Evolutionary conservation across 2,113 vertebrate species (phyloP).

Genomic region (Felis catus): DNA sequence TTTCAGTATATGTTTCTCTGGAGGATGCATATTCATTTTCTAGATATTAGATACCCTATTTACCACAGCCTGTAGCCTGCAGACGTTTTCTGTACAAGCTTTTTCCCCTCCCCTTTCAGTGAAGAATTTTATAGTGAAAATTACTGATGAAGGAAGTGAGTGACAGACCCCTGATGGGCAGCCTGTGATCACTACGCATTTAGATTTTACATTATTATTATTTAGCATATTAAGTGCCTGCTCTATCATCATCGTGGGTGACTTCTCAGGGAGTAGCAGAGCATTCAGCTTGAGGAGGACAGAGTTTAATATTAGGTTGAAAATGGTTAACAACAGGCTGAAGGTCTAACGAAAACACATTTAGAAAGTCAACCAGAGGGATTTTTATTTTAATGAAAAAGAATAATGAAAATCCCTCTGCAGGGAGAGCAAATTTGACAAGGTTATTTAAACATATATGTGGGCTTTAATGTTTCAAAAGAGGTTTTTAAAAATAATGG

Average conservation of each 20-base stretch:
- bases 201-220: slow-evolving; percentile 71
- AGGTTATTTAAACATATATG: slow-evolving; percentile 75
- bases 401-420: slow-evolving; percentile 71
- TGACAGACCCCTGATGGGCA: slow-evolving; percentile 55
- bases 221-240: slow-evolving; percentile 61
- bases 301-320: slow-evolving; percentile 67
- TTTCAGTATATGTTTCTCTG: slow-evolving; percentile 54
- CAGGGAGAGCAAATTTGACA: slow-evolving; percentile 65
- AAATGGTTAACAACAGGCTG: slow-evolving; percentile 64
- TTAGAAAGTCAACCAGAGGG: slow-evolving; percentile 70
- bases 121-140: slow-evolving; percentile 63
- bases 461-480: slow-evolving; percentile 54
- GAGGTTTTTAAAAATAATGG: slow-evolving; percentile 19
- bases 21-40: slow-evolving; percentile 73
- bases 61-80: slow-evolving; percentile 71
- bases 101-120: slow-evolving; percentile 24
- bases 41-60: slow-evolving; percentile 75
- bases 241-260: slow-evolving; percentile 53
- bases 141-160: slow-evolving; percentile 56
- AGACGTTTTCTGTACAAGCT: not conserved
- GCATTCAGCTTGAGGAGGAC: slow-evolving; percentile 44
- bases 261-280: slow-evolving; percentile 50
- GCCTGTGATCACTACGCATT: slow-evolving; percentile 34
- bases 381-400: slow-evolving; percentile 78
- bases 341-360: slow-evolving; percentile 63